These are phyloP conservation scores for Stegostoma tigrinum DNA, from an alignment of 2,113 vertebrate species.

Conservation along the genomic window DNA sequence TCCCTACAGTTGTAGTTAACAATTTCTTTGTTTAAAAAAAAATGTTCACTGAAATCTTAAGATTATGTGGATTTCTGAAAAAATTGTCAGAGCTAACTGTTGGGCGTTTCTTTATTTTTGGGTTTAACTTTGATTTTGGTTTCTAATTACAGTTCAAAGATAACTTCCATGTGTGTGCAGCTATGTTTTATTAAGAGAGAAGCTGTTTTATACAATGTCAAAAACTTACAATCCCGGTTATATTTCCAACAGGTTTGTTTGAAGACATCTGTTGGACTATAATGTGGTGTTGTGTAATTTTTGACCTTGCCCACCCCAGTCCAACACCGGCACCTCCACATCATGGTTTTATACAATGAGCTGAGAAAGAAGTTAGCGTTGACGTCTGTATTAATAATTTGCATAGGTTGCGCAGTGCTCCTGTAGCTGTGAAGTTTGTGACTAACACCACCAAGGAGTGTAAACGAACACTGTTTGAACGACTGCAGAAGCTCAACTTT, in stretches of 20 bases:
- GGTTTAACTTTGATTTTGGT: background rate
- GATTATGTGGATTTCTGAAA: background rate
- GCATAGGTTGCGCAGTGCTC: conserved; percentile 66
- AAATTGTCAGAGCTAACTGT: background rate
- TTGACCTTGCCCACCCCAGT: too few species aligned
- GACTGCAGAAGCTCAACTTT: conserved; percentile 70
- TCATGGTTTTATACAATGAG: background rate
- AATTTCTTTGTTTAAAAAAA: background rate
- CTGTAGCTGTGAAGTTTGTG: conserved; percentile 76
- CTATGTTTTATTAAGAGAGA: background rate
- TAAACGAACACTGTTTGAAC: conserved; percentile 71
- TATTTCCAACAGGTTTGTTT: too few species aligned
- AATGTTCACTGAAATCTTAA: background rate
- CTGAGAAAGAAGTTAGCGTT: background rate
- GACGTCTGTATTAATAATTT: background rate
- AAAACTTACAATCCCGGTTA: too few species aligned
- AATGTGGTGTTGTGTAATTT: too few species aligned
- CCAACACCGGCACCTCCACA: too few species aligned
- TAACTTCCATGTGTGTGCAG: background rate
- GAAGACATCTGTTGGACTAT: too few species aligned
- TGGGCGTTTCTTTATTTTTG: background rate
- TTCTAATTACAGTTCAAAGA: background rate
- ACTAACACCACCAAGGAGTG: conserved; percentile 95
- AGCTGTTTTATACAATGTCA: background rate
- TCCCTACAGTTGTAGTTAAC: background rate